Evolutionary conservation across 2,888 invertebrate species (phyloP), one percentile per base, ranked within the genome.

Genomic region (Lapara coniferarum): DNA sequence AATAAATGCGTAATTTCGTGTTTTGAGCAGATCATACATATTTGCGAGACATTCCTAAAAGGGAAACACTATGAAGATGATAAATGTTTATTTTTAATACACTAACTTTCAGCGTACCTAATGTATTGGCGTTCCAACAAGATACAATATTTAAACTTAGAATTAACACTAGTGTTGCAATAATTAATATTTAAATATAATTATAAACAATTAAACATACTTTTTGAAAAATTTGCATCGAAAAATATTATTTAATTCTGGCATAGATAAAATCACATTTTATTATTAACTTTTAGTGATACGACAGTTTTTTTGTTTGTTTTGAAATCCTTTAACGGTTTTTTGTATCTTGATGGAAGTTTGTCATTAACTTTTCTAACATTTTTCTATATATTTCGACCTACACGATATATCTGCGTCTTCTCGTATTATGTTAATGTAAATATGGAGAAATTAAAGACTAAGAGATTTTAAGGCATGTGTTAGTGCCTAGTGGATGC

Each of bases 371-470:
- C 16, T 63, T 63, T 63, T 63, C 63, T 49, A 63, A 63, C 63
- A 63, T 63, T 63, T 63, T 63, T 63, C 63, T 63, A 63, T 74
- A 75, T 76, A 77, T 73, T 73, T 71, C 69, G 63, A 75, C 75
- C 79, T 80, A 78, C 75, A 77, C 73, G 72, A 73, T 74, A 75
- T 76, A 76, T 73, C 72, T 81, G 75, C 78, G 77, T 81, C 78
- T 78, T 78, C 59, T 69, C 52, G 53, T 69, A 77, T 81, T 83
- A 77, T 77, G 77, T 86, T 86, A 78, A 75, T 92, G 89, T 92
- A 92, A 88, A 91, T 91, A 90, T 86, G 86, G 92, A 91, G 91
- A 92, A 92, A 85, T 81, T 90, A 86, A 92, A 93, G 91, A 92
- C 91, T 91, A 90, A 89, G 86, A 78, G 78, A 86, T 79, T 77